Percentiles rank a stretch among this genome's conserved stretches.
Conservation (phyloP, 2,888 invertebrate genomes). For the Panopea generosa region DNA sequence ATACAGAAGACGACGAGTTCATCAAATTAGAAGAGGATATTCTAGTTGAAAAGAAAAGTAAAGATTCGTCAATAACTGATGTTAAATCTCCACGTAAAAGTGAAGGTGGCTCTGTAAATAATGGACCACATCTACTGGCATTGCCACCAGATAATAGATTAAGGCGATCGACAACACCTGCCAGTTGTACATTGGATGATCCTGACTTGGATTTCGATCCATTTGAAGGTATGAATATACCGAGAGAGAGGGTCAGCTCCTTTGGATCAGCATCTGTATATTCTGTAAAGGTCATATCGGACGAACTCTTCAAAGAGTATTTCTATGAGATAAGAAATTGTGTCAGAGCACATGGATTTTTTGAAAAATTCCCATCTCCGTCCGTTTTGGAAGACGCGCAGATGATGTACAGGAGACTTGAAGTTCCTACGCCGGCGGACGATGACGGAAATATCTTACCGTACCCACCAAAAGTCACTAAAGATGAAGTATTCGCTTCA, state of each 20-base stretch:
- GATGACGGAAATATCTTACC: slow-evolving; percentile 48
- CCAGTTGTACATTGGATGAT: not conserved
- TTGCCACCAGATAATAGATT: slow-evolving; percentile 6
- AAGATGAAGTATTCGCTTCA: slow-evolving; percentile 31
- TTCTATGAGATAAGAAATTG: slow-evolving; percentile 35
- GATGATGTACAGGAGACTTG: slow-evolving; percentile 34
- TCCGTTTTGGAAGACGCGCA: slow-evolving; percentile 46
- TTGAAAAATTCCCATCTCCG: slow-evolving; percentile 58
- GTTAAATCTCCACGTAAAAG: no score
- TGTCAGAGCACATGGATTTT: slow-evolving; percentile 49
- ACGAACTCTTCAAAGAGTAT: slow-evolving; percentile 44
- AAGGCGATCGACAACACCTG: slow-evolving; percentile 15
- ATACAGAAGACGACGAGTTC: no score
- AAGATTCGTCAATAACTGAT: no score
- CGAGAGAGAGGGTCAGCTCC: slow-evolving; percentile 34
- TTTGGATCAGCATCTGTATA: slow-evolving; percentile 42
- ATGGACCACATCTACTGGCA: not conserved
- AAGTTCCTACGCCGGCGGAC: slow-evolving; percentile 42
- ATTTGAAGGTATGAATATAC: slow-evolving; percentile 46
- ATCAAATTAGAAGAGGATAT: no score
- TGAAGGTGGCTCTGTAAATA: no score
- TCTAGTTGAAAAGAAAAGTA: no score
- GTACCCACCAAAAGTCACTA: slow-evolving; percentile 48
- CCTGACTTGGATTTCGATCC: slow-evolving; percentile 25
- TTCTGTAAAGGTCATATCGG: slow-evolving; percentile 52